Percentiles rank a stretch among this genome's conserved stretches.
phyloP scores from a whole-genome alignment of 2,888 invertebrate genomes.

The Formica aserva region DNA sequence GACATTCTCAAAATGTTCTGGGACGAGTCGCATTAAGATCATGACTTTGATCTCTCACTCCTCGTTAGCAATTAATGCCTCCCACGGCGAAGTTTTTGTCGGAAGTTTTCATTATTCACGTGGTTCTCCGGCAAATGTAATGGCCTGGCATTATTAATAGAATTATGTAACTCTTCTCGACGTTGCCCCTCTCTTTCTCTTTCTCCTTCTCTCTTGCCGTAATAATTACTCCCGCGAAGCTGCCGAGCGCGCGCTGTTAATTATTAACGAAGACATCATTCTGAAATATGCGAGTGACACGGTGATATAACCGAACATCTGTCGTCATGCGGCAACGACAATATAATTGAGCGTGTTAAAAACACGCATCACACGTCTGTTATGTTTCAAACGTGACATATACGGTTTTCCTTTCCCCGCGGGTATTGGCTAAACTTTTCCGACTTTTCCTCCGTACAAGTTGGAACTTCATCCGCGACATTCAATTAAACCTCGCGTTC shows the following conservation, averaged over 20 bases:
- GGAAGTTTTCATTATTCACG: slow-evolving; percentile 50
- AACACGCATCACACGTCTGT: slow-evolving; percentile 38
- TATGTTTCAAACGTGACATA: slow-evolving; percentile 26
- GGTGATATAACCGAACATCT: slow-evolving; percentile 48
- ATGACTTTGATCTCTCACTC: slow-evolving; percentile 49
- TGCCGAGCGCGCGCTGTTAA: slow-evolving; percentile 46
- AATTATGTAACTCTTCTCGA: slow-evolving; percentile 51
- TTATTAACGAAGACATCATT: slow-evolving; percentile 52
- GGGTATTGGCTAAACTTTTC: slow-evolving; percentile 34
- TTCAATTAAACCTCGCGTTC: not conserved
- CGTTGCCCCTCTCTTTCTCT: not conserved
- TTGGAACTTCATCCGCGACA: slow-evolving; percentile 5
- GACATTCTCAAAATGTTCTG: slow-evolving; percentile 39
- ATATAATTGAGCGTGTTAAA: slow-evolving; percentile 50
- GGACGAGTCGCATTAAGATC: slow-evolving; percentile 45
- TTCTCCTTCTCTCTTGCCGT: not conserved
- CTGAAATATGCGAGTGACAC: slow-evolving; percentile 42
- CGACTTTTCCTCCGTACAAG: slow-evolving; percentile 4
- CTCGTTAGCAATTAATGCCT: slow-evolving; percentile 53
- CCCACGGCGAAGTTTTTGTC: slow-evolving; percentile 44
- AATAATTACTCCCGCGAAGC: slow-evolving; percentile 47
- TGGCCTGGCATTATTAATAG: slow-evolving; percentile 49
- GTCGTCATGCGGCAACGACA: slow-evolving; percentile 15
- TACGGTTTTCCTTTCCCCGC: not conserved
- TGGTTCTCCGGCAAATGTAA: slow-evolving; percentile 43